Conservation (phyloP, 2,797 vertebrate genomes). For the Falco berigora region DNA sequence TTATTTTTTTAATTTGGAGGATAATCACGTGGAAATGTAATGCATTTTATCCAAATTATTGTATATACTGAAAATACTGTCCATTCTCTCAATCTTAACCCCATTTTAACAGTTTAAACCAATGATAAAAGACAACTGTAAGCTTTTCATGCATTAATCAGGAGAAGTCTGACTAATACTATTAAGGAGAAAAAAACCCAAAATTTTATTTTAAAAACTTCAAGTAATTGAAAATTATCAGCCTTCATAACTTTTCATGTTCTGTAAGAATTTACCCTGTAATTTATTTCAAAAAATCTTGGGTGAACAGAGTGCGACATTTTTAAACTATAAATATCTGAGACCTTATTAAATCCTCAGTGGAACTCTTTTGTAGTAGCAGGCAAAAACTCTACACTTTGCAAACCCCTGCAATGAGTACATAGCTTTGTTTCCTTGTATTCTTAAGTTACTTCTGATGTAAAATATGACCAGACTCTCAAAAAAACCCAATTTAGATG, state of each 20-base stretch:
- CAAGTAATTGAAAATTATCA: not conserved
- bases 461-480: not conserved
- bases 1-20: not conserved
- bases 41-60: not conserved
- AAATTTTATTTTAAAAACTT: not conserved
- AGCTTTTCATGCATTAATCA: not conserved
- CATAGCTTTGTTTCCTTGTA: not conserved
- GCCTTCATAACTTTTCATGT: not conserved
- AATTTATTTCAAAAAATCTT: not conserved
- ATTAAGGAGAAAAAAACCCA: not conserved
- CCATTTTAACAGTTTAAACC: not conserved
- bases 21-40: not conserved
- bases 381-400: not conserved
- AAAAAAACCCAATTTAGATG: not conserved
- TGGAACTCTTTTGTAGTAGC: not conserved
- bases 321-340: not conserved
- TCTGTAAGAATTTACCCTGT: not conserved
- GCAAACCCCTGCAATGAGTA: not conserved
- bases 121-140: not conserved
- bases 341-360: not conserved
- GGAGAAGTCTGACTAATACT: not conserved
- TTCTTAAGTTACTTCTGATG: not conserved
- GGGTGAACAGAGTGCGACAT: not conserved
- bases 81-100: not conserved
- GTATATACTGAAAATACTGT: not conserved